phyloP scores from a whole-genome alignment of 2,113 vertebrate species.

The Cairina moschata region DNA sequence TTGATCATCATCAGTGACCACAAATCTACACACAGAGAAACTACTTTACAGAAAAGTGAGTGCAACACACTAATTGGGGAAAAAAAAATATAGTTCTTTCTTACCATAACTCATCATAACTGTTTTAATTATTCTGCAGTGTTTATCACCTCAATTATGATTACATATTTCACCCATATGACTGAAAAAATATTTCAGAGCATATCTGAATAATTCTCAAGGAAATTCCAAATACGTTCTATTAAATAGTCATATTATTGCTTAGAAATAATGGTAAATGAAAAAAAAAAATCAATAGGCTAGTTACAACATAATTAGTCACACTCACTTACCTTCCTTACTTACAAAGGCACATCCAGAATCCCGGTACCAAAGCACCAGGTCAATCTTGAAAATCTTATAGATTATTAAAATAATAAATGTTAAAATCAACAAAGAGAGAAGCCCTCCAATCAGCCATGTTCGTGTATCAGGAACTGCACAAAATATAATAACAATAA shows the following conservation, averaged over 20 bases:
- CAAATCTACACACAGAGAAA: background rate
- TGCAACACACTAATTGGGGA: background rate
- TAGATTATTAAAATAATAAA: slow-evolving; percentile 71
- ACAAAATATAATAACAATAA: background rate
- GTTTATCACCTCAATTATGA: background rate
- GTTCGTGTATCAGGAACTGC: slow-evolving; percentile 76
- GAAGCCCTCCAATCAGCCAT: slow-evolving; percentile 69
- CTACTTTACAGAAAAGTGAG: background rate
- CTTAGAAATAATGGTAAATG: background rate
- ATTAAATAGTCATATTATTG: background rate
- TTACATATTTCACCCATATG: background rate
- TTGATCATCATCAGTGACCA: slow-evolving; percentile 29
- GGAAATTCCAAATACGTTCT: background rate
- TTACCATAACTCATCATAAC: background rate
- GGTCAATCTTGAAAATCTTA: slow-evolving; percentile 86
- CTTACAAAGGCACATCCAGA: slow-evolving; percentile 73
- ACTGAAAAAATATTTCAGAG: background rate
- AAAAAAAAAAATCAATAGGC: background rate
- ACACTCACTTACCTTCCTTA: slow-evolving; percentile 79
- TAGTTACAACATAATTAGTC: background rate
- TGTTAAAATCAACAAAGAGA: slow-evolving; percentile 67
- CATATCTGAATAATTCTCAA: background rate
- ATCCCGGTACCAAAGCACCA: slow-evolving; percentile 85
- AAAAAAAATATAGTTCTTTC: background rate
- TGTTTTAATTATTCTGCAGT: background rate